Evolutionary conservation across 2,888 invertebrate genomes (phyloP), one percentile per base, ranked within the genome.

Genomic region (Watsonalla cultraria): DNA sequence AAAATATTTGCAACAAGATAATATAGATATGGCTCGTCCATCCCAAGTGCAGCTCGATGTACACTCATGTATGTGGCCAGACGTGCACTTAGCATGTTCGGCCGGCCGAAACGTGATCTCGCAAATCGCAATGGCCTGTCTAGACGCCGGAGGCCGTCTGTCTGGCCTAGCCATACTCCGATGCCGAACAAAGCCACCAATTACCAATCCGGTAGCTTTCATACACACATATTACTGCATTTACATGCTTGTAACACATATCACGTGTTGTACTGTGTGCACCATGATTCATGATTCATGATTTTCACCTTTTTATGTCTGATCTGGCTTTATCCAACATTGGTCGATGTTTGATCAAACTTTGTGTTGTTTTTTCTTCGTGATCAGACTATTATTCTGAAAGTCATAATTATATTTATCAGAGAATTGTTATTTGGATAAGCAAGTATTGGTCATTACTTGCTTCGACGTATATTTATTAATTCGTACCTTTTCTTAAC

Each of bases 71-170:
- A 69, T 62, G 58, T 56, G 73, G 84, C 80, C 84, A 86, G 86
- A 86, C 87, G 78, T 81, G 85, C 86, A 87, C 85, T 88, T 84
- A 87, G 82, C 84, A 80, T 84, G 86, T 79, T 80, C 84, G 82
- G 70, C 77, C 79, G 80, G 76, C 81, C 83, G 88, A 85, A 88
- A 88, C 87, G 84, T 85, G 87, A 89, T 85, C 86, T 80, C 80
- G 78, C 84, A 83, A 80, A 80, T 78, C 81, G 80, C 80, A 78
- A 73, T 74, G 76, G 78, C 65, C 78, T 74, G 85, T 86, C 87
- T 86, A 86, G 87, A 87, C 85, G 72, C 72, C 79, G 78, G 78
- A 78, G 79, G 80, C 84, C 72, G 79, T 64, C 78, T 73, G 85
- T 82, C 84, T 82, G 74, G 76, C 70, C 73, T 76, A 77, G 76